Evolutionary conservation across 1,140 invertebrate species (phyloP), one percentile per base, ranked within the genome.

Genomic region (Goniozus legneri): DNA sequence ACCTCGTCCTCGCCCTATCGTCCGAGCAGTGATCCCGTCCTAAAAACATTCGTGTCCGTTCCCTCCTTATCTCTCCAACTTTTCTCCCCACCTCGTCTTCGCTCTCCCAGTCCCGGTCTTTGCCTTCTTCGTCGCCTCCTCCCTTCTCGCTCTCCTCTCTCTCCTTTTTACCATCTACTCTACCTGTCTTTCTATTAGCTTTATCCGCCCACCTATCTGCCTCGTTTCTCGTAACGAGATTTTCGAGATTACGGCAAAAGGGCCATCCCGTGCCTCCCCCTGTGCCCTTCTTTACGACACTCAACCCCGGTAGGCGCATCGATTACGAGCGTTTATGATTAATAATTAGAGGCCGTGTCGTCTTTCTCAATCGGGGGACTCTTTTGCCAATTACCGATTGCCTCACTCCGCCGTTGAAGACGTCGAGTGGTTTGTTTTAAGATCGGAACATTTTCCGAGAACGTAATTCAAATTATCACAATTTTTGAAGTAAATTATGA

Each of bases 21-120:
- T 13, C 31, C 14, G 22, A 39, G 38, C 30, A 44, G 40, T 37
- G 36, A 44, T 40, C 20, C 27, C 30, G 6, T 20, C 30, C 41
- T 44, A 40, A 50, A 44, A 50, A 33, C 21, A 15, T 40, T 41
- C 31, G 32, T n/a, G 39, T 38, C 41, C 38, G 32, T 50, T 32
- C 27, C 31, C 35, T 38, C 27, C 44, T 42, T 39, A 31, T 35
- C 24, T 43, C 37, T 36, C 24, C 44, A 8, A 14, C 13, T 39
- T 16, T 48, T 24, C 20, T 13, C 12, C 24, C 22, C 16, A 8
- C n/a, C 36, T 19, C 16, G 14, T 21, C 27, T 3, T 20, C 27
- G 10, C 18, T 15, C 14, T 30, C 38, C 16, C 46, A 32, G 21
- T 42, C 47, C 32, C 16, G n/a, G n/a, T n/a, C n/a, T 22, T 27